phyloP scores from a whole-genome alignment of 2,113 vertebrate genomes.

The Chelonoidis abingdonii region DNA sequence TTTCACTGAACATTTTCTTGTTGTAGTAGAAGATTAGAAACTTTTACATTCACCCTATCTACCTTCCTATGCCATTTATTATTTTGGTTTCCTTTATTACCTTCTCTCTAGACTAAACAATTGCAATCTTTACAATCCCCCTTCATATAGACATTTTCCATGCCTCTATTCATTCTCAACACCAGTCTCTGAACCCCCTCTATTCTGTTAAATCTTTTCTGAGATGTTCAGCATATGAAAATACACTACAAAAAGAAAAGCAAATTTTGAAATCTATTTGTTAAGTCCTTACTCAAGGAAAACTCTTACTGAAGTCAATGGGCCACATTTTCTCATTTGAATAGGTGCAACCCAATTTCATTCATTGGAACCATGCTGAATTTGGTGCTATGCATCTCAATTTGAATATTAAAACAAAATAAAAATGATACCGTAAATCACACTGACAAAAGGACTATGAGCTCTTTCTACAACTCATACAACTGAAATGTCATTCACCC shows the following conservation, averaged over 20 bases:
- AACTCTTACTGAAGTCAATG: neutral
- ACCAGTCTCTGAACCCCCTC: neutral
- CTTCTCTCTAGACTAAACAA: neutral
- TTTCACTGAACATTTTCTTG: neutral
- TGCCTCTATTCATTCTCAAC: neutral
- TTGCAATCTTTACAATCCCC: neutral
- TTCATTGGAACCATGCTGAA: neutral
- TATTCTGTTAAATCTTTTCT: neutral
- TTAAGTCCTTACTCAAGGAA: neutral
- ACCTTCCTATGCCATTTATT: neutral
- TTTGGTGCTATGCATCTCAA: neutral
- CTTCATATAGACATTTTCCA: neutral
- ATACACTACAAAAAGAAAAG: rapidly evolving
- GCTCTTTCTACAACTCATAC: too few relatives aligned
- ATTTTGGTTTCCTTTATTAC: neutral
- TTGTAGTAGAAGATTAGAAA: neutral
- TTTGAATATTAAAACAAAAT: neutral
- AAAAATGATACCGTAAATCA: neutral
- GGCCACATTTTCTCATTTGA: neutral
- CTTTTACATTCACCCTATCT: neutral
- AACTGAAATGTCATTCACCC: neutral
- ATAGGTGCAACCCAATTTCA: neutral
- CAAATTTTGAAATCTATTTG: neutral
- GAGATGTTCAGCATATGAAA: neutral
- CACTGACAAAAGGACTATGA: neutral